phyloP scores from a whole-genome alignment of 2,113 vertebrate species.

The Heterocephalus glaber region DNA sequence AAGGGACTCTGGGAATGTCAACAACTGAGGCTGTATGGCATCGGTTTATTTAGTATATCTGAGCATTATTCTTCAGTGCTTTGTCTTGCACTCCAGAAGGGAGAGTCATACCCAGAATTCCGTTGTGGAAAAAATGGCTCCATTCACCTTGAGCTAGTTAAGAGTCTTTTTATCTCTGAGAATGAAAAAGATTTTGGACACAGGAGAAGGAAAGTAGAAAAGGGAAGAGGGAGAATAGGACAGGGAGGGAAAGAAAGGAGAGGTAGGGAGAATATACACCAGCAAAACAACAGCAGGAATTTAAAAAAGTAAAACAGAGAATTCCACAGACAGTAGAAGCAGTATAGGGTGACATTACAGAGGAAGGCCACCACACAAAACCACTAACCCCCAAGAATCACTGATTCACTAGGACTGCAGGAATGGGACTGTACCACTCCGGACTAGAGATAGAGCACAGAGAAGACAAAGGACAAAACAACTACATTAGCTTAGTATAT shows the following conservation, averaged over 20 bases:
- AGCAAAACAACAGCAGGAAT: constrained; percentile 97
- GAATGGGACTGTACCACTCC: constrained; percentile 91
- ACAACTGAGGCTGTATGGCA: constrained; percentile 91
- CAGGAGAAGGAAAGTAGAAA: constrained; percentile 48
- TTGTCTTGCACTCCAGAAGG: constrained; percentile 89
- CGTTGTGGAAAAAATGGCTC: constrained; percentile 96
- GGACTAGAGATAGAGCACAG: constrained; percentile 99
- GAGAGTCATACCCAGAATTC: constrained; percentile 94
- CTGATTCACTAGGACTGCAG: constrained; percentile 99
- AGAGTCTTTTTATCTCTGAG: constrained; percentile 99
- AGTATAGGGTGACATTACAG: constrained; percentile 96
- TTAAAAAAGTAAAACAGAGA: constrained; percentile 81
- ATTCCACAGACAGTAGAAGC: constrained; percentile 97
- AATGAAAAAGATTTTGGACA: constrained; percentile 83
- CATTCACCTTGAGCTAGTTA: constrained; percentile 99
- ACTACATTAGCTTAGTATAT: constrained; percentile 99
- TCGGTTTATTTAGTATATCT: constrained; percentile 89
- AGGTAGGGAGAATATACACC: constrained; percentile 94
- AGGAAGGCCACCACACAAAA: constrained; percentile 99
- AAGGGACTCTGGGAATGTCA: constrained; percentile 98
- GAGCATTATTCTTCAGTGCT: constrained; percentile 90
- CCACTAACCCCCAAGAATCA: constrained; percentile 98
- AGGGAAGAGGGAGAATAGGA: constrained; percentile 18
- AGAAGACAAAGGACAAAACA: constrained; percentile 99
- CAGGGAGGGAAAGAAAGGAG: constrained; percentile 80